Evolutionary conservation across 2,797 vertebrate species (phyloP).

Genomic region (Pterois miles): DNA sequence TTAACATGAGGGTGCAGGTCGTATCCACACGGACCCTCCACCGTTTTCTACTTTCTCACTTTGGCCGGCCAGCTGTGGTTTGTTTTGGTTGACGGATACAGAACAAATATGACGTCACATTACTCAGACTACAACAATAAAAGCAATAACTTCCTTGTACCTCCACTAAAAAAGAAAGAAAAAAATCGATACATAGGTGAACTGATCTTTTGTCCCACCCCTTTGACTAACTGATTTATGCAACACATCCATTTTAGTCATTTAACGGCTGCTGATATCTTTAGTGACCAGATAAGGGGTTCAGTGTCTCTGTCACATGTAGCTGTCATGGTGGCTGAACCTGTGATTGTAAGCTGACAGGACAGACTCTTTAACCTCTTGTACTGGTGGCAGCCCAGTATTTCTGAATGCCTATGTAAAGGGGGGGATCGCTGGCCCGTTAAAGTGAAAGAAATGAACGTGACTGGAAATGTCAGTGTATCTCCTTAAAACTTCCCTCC

Average conservation of each 20-base stretch:
- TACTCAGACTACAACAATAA: too few relatives aligned
- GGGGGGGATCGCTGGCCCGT: constrained; percentile 1
- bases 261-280: neutral
- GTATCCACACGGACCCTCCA: too few relatives aligned
- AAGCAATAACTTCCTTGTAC: too few relatives aligned
- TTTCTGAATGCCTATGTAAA: constrained; percentile 25
- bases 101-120: too few relatives aligned
- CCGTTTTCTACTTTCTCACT: too few relatives aligned
- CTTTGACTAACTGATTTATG: neutral
- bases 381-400: constrained; percentile 28
- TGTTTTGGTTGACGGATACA: too few relatives aligned
- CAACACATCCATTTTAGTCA: neutral
- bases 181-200: too few relatives aligned
- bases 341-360: constrained; percentile 32
- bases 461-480: constrained; percentile 62
- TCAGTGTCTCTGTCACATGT: constrained; percentile 16
- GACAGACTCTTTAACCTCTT: constrained; percentile 37
- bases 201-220: too few relatives aligned
- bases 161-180: too few relatives aligned
- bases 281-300: neutral
- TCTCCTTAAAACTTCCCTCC: constrained; percentile 32
- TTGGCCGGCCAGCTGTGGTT: too few relatives aligned
- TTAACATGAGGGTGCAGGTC: too few relatives aligned
- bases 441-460: constrained; percentile 39
- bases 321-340: constrained; percentile 10